Evolutionary conservation across 2,797 vertebrate species (phyloP), one percentile per base, ranked within the genome.

Genomic region (Poecile montanus): DNA sequence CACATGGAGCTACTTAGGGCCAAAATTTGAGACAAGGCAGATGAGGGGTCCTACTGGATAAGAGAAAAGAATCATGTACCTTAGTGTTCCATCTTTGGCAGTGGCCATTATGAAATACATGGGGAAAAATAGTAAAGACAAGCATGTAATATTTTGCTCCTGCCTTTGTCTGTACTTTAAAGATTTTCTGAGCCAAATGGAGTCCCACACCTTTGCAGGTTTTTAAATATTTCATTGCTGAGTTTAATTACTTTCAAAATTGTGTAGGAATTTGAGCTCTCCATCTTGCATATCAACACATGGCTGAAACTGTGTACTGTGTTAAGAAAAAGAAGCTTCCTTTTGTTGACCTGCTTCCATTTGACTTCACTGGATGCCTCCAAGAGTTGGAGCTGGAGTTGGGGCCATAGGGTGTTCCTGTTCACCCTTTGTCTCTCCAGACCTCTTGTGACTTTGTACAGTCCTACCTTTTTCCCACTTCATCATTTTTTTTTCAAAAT

Each of bases 351-450:
- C 13, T 71, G 6, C 42, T 88, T 90, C 58, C 18, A 14, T 88
- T 74, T 88, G 42, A 48, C 20, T 80, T 86, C 11, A 32, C 8
- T 71, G 18, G 32, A 68, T 71, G 22, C 18, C 29, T 78, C 18
- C 8, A 65, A 61, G 45, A 47, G 19, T 14, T 56, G 38, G 38
- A 40, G 38, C 11, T 40, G 38, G 38, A 13, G 4, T 14, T 74
- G 4, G 5, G 4, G 16, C 26, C 10, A 9, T 3, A 3, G 26
- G 45, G 11, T 2, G 2, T 61, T 38, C 32, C 20, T 78, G 9
- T 38, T 88, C 7, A 48, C 27, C 3, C 16, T 67, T 63, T 53
- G 17, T 71, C 92, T 93, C 73, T 75, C 34, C 38, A 75, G 58
- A 71, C 13, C 11, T 80, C 29, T 57, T 78, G 26, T 38, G 32